Evolutionary conservation across 2,888 invertebrate species (phyloP).

Genomic region (Heliconius charithonia): DNA sequence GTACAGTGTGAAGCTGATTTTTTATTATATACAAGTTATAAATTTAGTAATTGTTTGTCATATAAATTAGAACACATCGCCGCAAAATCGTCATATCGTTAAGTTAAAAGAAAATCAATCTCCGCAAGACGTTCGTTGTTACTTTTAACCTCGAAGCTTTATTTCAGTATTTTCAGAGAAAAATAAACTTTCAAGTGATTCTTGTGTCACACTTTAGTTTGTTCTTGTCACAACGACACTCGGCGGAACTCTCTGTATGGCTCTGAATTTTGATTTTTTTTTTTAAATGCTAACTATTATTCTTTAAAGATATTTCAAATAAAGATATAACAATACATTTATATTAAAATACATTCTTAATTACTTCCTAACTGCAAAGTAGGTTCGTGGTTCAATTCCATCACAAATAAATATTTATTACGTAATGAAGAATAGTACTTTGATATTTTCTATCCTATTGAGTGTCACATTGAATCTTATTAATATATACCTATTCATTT

Average conservation of each 20-base stretch:
- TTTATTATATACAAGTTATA: no score
- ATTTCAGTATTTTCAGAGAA: conserved; percentile 16
- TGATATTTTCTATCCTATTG: no score
- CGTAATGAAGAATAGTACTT: no score
- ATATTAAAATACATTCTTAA: no score
- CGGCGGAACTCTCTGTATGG: neutral
- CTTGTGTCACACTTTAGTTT: conserved; percentile 16
- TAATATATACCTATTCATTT: no score
- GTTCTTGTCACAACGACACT: conserved; percentile 11
- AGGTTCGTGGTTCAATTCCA: no score
- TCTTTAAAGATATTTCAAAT: no score
- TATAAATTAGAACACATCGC: neutral
- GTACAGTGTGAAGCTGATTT: no score
- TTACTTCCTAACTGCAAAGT: no score
- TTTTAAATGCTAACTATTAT: neutral
- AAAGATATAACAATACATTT: no score
- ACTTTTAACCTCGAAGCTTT: conserved; percentile 26
- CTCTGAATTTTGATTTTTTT: neutral
- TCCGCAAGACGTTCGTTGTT: conserved; percentile 10
- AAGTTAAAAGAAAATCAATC: conserved; percentile 19
- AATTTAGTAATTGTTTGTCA: neutral
- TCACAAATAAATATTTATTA: no score
- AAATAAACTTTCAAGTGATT: conserved; percentile 24
- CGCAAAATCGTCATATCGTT: neutral
- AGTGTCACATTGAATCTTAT: no score